phyloP scores from a whole-genome alignment of 1,140 invertebrate genomes.

The Nilaparvata lugens region DNA sequence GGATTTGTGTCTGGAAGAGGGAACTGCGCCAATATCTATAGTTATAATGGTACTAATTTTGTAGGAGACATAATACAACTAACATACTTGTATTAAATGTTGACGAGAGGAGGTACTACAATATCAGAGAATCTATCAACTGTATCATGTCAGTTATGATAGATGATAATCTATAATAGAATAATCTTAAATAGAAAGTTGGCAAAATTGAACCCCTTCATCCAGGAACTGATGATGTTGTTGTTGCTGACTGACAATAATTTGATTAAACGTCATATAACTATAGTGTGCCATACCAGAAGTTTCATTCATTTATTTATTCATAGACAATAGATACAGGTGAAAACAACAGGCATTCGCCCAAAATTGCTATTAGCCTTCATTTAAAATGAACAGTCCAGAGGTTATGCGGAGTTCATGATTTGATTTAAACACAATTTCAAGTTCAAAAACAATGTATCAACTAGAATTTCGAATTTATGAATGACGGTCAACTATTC shows the following conservation, averaged over 20 bases:
- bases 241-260: neutral
- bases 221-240: neutral
- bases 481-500: too few species aligned
- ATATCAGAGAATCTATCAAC: neutral
- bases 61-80: constrained; percentile 23
- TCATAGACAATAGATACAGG: too few species aligned
- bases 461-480: too few species aligned
- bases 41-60: constrained; percentile 36
- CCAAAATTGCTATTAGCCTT: too few species aligned
- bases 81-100: neutral
- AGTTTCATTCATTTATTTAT: too few species aligned
- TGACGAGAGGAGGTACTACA: neutral
- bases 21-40: constrained; percentile 28
- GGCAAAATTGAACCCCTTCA: neutral
- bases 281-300: too few species aligned
- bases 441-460: too few species aligned
- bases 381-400: too few species aligned
- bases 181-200: neutral
- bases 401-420: too few species aligned
- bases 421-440: too few species aligned
- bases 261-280: neutral
- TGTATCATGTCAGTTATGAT: constrained; percentile 7
- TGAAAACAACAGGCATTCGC: too few species aligned
- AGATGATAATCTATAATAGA: neutral
- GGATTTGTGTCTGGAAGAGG: constrained; percentile 36